phyloP scores from a whole-genome alignment of 2,888 invertebrate species.

The Cosmia pyralina region DNA sequence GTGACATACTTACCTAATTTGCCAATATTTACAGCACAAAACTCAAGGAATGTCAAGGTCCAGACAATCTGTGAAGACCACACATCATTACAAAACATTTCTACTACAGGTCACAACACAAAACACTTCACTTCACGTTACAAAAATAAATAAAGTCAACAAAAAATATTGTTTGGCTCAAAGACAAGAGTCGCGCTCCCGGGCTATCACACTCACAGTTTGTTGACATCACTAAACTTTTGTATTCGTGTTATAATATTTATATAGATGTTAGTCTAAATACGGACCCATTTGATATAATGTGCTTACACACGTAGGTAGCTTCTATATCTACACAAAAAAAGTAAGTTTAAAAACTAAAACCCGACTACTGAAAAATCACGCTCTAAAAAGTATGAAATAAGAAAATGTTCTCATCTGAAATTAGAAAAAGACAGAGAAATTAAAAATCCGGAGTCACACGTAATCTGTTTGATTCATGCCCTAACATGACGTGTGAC shows the following conservation, averaged over 20 bases:
- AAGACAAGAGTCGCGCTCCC: slow-evolving; percentile 42
- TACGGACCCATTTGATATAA: slow-evolving; percentile 54
- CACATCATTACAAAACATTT: slow-evolving; percentile 24
- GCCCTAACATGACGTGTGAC: too few relatives aligned
- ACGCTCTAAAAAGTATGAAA: too few relatives aligned
- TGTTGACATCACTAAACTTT: slow-evolving; percentile 63
- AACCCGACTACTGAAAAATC: too few relatives aligned
- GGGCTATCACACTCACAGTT: slow-evolving; percentile 50
- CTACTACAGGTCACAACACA: not conserved
- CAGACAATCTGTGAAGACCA: slow-evolving; percentile 12
- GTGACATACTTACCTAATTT: slow-evolving; percentile 1
- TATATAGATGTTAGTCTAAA: slow-evolving; percentile 57
- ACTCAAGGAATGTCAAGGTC: slow-evolving; percentile 28
- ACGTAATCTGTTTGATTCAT: too few relatives aligned
- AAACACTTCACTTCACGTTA: slow-evolving; percentile 11
- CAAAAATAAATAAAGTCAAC: slow-evolving; percentile 27
- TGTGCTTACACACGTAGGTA: slow-evolving; percentile 32
- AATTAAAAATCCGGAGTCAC: too few relatives aligned
- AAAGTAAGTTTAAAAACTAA: too few relatives aligned
- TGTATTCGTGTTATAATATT: slow-evolving; percentile 56
- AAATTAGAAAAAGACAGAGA: too few relatives aligned
- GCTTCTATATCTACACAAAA: too few relatives aligned
- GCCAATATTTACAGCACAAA: not conserved
- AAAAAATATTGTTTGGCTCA: slow-evolving; percentile 53
- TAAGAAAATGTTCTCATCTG: too few relatives aligned